phyloP scores from a whole-genome alignment of 1,140 invertebrate genomes.

The Wasmannia auropunctata region DNA sequence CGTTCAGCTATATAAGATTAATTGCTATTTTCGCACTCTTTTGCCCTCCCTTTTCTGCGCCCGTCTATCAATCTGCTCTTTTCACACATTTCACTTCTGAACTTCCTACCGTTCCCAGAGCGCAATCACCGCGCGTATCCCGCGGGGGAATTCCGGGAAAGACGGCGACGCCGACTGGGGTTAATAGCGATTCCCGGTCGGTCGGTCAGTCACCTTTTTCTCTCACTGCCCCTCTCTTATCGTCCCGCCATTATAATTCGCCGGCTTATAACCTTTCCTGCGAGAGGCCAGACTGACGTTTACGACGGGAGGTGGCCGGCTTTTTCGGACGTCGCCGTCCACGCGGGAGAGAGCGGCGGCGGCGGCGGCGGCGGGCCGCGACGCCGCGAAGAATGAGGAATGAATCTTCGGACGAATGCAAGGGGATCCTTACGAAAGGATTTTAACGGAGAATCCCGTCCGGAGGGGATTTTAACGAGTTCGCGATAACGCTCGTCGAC shows the following conservation, averaged over 20 bases:
- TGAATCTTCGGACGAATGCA: conserved; percentile 66
- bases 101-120: conserved; percentile 21
- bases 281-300: conserved; percentile 45
- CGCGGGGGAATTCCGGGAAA: conserved; percentile 8
- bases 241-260: conserved; percentile 77
- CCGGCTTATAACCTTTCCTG: conserved; percentile 74
- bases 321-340: conserved; percentile 53
- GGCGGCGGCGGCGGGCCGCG: neutral
- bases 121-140: conserved; percentile 41
- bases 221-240: conserved; percentile 70
- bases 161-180: conserved; percentile 60
- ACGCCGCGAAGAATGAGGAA: conserved; percentile 60
- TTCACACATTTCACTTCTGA: conserved; percentile 51
- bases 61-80: conserved; percentile 51
- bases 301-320: neutral
- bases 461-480: conserved; percentile 72
- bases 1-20: conserved; percentile 38
- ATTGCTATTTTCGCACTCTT: conserved; percentile 41
- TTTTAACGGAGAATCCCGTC: conserved; percentile 43
- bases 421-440: conserved; percentile 54
- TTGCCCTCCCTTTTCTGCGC: neutral
- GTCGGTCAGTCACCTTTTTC: conserved; percentile 27
- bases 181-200: conserved; percentile 70
- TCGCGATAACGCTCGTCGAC: conserved; percentile 65
- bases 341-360: conserved; percentile 2